Conservation (phyloP, 92 coral and sea anemone species). For the Metridium senile region DNA sequence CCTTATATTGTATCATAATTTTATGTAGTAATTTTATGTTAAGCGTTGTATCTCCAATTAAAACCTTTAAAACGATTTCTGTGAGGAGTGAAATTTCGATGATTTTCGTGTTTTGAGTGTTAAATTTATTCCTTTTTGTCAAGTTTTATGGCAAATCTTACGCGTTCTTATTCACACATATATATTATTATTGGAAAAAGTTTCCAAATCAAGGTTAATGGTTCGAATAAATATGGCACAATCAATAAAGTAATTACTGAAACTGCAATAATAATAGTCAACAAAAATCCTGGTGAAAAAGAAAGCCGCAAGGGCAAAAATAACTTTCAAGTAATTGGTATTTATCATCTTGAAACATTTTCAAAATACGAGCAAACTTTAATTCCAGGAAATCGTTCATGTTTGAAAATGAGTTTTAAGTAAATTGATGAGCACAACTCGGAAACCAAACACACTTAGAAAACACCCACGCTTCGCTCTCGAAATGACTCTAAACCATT, state of each 20-base stretch:
- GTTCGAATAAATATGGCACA: neutral
- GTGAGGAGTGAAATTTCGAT: too few species aligned
- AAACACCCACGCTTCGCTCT: neutral
- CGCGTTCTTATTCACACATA: neutral
- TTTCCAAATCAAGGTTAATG: neutral
- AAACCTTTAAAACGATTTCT: too few species aligned
- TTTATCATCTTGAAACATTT: neutral
- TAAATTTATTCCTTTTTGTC: too few species aligned
- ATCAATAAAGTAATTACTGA: neutral
- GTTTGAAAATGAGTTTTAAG: neutral
- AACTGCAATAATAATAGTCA: constrained; percentile 1
- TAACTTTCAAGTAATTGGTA: neutral
- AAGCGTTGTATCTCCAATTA: too few species aligned
- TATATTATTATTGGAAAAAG: neutral
- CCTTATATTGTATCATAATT: too few species aligned
- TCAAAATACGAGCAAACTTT: neutral
- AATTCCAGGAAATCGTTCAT: neutral
- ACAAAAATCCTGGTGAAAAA: neutral
- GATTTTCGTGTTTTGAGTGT: too few species aligned
- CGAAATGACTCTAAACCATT: constrained; percentile 3
- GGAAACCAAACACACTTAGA: neutral
- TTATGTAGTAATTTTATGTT: too few species aligned
- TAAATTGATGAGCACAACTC: neutral
- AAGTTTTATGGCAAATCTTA: neutral
- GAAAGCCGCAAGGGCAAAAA: neutral